Conservation (phyloP, 2,888 invertebrate genomes). For the Plagiodera versicolora region DNA sequence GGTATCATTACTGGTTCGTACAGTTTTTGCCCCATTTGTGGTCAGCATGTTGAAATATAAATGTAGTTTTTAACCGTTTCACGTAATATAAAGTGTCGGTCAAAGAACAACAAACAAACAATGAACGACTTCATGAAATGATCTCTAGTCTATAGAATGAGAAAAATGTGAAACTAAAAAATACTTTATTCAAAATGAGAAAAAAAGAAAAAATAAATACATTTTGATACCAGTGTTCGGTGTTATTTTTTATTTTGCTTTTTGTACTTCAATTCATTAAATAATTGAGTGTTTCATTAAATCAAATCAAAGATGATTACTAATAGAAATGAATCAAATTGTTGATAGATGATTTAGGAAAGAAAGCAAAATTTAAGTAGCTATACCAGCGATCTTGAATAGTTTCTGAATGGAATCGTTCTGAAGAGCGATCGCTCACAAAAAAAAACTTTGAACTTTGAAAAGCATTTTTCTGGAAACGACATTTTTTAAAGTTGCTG, state of each 20-base stretch:
- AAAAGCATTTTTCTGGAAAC: too few relatives aligned
- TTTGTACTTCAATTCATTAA: too few relatives aligned
- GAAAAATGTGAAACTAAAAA: slow-evolving; percentile 17
- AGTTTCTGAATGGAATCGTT: too few relatives aligned
- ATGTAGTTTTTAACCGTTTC: slow-evolving; percentile 41
- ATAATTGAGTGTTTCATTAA: slow-evolving; percentile 11
- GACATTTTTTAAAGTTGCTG: too few relatives aligned
- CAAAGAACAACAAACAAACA: slow-evolving; percentile 46
- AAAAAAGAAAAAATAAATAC: background rate
- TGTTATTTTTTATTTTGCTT: too few relatives aligned
- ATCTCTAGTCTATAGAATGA: slow-evolving; percentile 24
- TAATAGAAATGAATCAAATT: too few relatives aligned
- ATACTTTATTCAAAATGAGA: slow-evolving; percentile 13
- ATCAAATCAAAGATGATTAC: too few relatives aligned
- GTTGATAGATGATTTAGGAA: background rate
- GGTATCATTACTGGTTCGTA: background rate
- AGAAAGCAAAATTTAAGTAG: too few relatives aligned
- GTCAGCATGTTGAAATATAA: slow-evolving; percentile 40
- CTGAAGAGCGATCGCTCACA: too few relatives aligned
- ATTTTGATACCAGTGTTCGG: background rate
- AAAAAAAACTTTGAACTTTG: too few relatives aligned
- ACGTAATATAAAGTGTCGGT: slow-evolving; percentile 47
- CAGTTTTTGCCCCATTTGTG: slow-evolving; percentile 30
- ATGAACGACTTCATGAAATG: slow-evolving; percentile 36
- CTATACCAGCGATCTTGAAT: too few relatives aligned